Evolutionary conservation across 2,797 vertebrate genomes (phyloP).

Genomic region (Lacerta agilis): DNA sequence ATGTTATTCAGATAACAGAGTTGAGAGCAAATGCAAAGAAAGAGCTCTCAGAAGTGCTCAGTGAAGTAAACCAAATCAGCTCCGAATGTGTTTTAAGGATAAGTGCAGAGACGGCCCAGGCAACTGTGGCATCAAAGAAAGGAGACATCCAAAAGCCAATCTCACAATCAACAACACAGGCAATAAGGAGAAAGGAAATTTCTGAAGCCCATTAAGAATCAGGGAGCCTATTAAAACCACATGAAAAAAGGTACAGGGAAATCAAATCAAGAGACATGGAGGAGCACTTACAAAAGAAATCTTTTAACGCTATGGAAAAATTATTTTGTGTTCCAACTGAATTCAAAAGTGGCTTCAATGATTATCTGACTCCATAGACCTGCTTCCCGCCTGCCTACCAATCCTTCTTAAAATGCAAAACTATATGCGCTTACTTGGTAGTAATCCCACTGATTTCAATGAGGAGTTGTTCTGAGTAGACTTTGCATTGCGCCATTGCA

Average conservation of each 20-base stretch:
- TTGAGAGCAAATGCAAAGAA: slow-evolving; percentile 73
- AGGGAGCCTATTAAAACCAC: slow-evolving; percentile 73
- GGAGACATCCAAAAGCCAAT: slow-evolving; percentile 71
- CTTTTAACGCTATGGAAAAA: slow-evolving; percentile 66
- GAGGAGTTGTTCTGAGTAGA: neutral
- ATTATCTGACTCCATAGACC: slow-evolving; percentile 27
- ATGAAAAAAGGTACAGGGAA: slow-evolving; percentile 74
- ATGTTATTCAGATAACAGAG: slow-evolving; percentile 77
- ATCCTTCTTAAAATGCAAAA: neutral
- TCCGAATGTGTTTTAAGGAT: slow-evolving; percentile 68
- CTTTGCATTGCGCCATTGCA: too few relatives aligned
- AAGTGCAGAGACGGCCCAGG: slow-evolving; percentile 69
- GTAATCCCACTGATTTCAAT: neutral
- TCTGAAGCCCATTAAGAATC: slow-evolving; percentile 75
- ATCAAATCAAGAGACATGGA: slow-evolving; percentile 75
- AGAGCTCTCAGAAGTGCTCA: slow-evolving; percentile 73
- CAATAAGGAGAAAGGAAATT: slow-evolving; percentile 73
- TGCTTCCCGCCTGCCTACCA: neutral
- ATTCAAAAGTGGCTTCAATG: slow-evolving; percentile 51
- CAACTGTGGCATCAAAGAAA: slow-evolving; percentile 72
- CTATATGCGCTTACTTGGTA: neutral
- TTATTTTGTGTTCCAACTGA: slow-evolving; percentile 59
- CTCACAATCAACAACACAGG: slow-evolving; percentile 75
- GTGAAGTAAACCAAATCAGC: slow-evolving; percentile 72
- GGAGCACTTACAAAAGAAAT: slow-evolving; percentile 66